These are phyloP conservation scores for Trichechus manatus DNA, from an alignment of 2,113 vertebrate genomes.

Conservation along the genomic window DNA sequence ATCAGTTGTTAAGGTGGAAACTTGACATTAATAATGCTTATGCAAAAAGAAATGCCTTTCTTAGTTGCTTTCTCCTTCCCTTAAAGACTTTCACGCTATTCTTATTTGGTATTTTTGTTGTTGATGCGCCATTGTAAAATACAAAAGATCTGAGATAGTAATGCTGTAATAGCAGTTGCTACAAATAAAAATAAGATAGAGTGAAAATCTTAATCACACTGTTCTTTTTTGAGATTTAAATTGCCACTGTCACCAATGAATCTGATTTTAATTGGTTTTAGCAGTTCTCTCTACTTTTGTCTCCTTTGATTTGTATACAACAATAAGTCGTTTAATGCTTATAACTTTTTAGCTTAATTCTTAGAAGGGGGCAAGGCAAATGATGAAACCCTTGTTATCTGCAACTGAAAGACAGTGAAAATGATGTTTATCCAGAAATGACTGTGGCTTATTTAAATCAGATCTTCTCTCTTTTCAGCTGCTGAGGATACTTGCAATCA, in stretches of 20 bases:
- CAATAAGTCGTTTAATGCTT: not conserved
- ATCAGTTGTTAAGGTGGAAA: constrained; percentile 35
- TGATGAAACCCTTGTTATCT: constrained; percentile 23
- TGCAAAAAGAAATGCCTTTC: constrained; percentile 60
- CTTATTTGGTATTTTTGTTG: constrained; percentile 8
- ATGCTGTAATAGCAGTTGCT: not conserved
- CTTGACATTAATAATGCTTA: constrained; percentile 50
- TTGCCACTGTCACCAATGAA: constrained; percentile 55
- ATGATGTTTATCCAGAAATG: constrained; percentile 67
- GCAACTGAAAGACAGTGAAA: constrained; percentile 61
- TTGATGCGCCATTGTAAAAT: constrained; percentile 47
- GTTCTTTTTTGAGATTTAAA: constrained; percentile 66
- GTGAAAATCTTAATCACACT: constrained; percentile 68
- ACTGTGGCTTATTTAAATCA: constrained; percentile 74
- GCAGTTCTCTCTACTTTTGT: constrained; percentile 28
- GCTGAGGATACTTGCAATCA: constrained; percentile 82
- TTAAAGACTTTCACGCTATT: constrained; percentile 63
- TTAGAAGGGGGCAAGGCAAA: not conserved
- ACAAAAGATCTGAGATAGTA: not conserved
- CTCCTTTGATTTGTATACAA: constrained; percentile 17
- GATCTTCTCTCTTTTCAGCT: constrained; percentile 68
- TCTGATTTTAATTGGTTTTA: constrained; percentile 57
- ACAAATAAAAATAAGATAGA: constrained; percentile 55
- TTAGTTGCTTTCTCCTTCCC: constrained; percentile 52
- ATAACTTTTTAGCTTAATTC: constrained; percentile 42